Conservation (phyloP, 2,113 vertebrate species). For the Vulpes vulpes region DNA sequence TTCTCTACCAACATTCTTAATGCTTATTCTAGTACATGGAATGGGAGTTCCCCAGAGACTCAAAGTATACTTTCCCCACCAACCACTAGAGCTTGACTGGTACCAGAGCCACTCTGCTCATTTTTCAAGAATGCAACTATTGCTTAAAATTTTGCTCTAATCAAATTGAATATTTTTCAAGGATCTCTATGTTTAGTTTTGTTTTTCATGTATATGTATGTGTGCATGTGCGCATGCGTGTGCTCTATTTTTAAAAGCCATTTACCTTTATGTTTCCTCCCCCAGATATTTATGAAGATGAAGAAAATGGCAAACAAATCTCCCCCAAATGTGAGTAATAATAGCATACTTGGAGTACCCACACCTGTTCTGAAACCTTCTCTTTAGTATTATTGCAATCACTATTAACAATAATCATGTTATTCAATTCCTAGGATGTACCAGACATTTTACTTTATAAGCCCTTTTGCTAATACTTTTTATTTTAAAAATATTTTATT, state of each 20-base stretch:
- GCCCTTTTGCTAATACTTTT: background rate
- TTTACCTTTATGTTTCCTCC: constrained; percentile 83
- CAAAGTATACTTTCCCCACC: background rate
- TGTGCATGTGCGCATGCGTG: background rate
- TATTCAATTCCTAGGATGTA: background rate
- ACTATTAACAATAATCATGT: background rate
- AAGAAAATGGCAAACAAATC: constrained; percentile 86
- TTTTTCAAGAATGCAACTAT: constrained; percentile 50
- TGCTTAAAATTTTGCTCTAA: constrained; percentile 14
- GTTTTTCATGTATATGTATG: background rate
- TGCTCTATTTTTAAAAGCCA: constrained; percentile 53
- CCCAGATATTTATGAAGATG: constrained; percentile 91
- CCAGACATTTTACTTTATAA: background rate
- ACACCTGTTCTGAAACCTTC: background rate
- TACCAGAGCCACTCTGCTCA: background rate
- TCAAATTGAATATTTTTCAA: constrained; percentile 12
- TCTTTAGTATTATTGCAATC: background rate
- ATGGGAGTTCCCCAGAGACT: background rate
- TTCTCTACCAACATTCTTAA: background rate
- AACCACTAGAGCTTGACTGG: background rate
- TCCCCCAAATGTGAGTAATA: constrained; percentile 12
- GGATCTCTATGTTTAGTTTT: background rate
- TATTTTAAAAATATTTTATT: no score
- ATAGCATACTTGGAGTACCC: background rate
- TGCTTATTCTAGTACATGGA: background rate